These are phyloP conservation scores for Threskiornis aethiopicus DNA, from an alignment of 2,797 vertebrate genomes.

Conservation along the genomic window DNA sequence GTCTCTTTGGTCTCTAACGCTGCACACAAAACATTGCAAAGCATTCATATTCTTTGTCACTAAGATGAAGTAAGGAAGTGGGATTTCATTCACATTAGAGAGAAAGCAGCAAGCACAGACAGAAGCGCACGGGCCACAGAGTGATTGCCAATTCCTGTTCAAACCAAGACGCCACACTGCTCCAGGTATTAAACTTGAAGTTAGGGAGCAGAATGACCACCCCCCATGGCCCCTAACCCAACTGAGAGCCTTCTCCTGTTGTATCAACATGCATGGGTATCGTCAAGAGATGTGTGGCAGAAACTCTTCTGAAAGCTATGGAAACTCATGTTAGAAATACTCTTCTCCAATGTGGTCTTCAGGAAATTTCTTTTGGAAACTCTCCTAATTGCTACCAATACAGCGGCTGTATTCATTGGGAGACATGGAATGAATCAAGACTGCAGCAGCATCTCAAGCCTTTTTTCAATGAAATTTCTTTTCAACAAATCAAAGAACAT, in stretches of 20 bases:
- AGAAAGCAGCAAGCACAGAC: background rate
- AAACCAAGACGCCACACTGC: background rate
- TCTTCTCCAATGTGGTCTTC: background rate
- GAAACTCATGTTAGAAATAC: background rate
- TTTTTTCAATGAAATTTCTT: background rate
- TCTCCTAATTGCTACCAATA: background rate
- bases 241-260: background rate
- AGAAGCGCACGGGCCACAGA: fast-evolving
- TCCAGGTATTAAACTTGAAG: background rate
- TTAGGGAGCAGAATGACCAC: background rate
- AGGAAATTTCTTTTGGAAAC: background rate
- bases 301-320: background rate
- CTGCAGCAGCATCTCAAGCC: background rate
- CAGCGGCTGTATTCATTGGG: background rate
- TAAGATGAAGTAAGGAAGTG: background rate
- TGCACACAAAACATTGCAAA: background rate
- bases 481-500: background rate
- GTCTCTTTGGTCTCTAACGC: background rate
- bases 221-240: background rate
- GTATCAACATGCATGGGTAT: fast-evolving
- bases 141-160: background rate
- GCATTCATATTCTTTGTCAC: background rate
- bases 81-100: background rate
- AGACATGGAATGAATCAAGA: background rate
- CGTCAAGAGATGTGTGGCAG: background rate